phyloP scores from a whole-genome alignment of 2,113 vertebrate genomes.

The Coracopsis vasa region DNA sequence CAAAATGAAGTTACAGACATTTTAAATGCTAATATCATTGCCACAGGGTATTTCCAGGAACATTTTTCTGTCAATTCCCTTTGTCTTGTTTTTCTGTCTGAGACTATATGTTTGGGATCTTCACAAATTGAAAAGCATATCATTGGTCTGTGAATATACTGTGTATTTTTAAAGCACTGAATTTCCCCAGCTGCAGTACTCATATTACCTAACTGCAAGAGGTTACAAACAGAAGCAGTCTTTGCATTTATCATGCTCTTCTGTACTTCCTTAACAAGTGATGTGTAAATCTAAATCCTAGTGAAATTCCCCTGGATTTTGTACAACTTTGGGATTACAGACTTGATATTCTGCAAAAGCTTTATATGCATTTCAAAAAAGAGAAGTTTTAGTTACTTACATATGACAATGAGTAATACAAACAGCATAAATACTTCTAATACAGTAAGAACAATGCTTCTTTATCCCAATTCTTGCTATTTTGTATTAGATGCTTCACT shows the following conservation, averaged over 20 bases:
- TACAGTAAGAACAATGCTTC: neutral
- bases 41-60: neutral
- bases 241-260: neutral
- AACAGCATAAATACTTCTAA: neutral
- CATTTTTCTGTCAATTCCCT: neutral
- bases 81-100: neutral
- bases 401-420: neutral
- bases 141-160: neutral
- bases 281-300: neutral
- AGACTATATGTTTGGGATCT: neutral
- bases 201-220: neutral
- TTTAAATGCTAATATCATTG: neutral
- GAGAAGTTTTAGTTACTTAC: neutral
- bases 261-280: neutral
- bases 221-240: neutral
- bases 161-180: neutral
- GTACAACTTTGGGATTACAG: neutral
- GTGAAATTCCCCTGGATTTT: neutral
- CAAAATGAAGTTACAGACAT: neutral
- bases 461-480: neutral
- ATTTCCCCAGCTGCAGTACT: neutral
- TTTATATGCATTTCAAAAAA: neutral
- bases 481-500: neutral
- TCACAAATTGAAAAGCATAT: neutral
- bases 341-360: neutral